Percentiles rank a stretch among this genome's conserved stretches.
Evolutionary conservation across 2,888 invertebrate genomes (phyloP).

Genomic region (Frankliniella fusca): DNA sequence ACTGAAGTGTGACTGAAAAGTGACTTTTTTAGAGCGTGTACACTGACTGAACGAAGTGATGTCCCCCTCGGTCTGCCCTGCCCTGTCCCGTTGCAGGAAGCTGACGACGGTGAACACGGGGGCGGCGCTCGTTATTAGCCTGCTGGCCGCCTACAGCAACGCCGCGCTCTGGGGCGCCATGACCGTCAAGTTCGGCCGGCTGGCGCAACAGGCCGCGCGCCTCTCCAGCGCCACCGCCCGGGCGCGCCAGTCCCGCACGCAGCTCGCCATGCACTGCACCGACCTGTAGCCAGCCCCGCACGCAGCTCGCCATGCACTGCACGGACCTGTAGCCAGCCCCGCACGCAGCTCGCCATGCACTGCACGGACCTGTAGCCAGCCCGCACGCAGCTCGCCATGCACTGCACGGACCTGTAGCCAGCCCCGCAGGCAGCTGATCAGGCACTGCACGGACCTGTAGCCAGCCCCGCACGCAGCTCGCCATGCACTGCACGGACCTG

Average conservation of each 20-base stretch:
- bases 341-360: too few species aligned
- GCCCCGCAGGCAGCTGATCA: not conserved
- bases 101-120: not conserved
- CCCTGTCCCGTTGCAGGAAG: not conserved
- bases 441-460: too few species aligned
- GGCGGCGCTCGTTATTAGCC: not conserved
- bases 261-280: not conserved
- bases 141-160: not conserved
- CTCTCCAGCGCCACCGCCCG: not conserved
- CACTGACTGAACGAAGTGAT: too few species aligned
- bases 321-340: not conserved
- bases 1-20: too few species aligned
- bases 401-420: too few species aligned
- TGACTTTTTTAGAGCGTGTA: too few species aligned
- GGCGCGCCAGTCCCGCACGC: not conserved
- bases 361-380: too few species aligned
- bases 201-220: not conserved
- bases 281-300: not conserved
- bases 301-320: not conserved
- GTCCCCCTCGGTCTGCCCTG: too few species aligned
- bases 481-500: too few species aligned
- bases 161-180: not conserved
- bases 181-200: constrained; percentile 1
- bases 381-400: too few species aligned
- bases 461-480: too few species aligned